Evolutionary conservation across 2,888 invertebrate species (phyloP), one percentile per base, ranked within the genome.

Genomic region (Caenorhabditis panamensis): DNA sequence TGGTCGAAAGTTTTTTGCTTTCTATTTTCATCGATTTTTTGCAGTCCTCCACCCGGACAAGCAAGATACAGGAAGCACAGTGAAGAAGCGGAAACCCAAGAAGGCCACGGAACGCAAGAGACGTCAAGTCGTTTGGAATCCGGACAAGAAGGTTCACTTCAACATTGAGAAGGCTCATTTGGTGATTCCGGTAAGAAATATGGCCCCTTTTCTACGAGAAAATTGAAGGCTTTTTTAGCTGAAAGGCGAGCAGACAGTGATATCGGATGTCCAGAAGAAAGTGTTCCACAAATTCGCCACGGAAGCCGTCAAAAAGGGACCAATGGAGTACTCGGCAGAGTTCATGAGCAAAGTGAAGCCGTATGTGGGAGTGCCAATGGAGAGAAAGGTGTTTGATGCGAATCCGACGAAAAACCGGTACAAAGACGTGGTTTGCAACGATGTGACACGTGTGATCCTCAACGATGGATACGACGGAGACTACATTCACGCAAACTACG

Each of bases 1-100:
- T 78, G 81, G 82, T 85, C 82, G 83, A 78, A 73, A 82, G 8
- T 56, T 47, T 78, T 69, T n/a, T n/a, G n/a, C n/a, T n/a, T n/a
- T n/a, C n/a, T n/a, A n/a, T n/a, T n/a, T n/a, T n/a, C n/a, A n/a
- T n/a, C n/a, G n/a, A n/a, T 77, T 64, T 5, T 56, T 79, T 73
- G 24, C 64, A 80, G 80, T 75, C 3, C 54, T 69, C 3, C 56
- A 69, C 20, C 51, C 59, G 8, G 76, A 80, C 36, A 80, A 80
- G 53, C 56, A 63, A 18, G 71, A 79, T 13, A 26, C 16, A n/a
- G 72, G 72, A 9, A 79, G 78, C 41, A 72, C 72, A 0, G 9
- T 54, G 28, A 71, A 71, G 53, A 61, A 56, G 9, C 49, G 51
- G 26, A 71, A 68, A 18, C 41, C 59, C 31, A 79, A 79, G 26